Base-by-base conservation (phyloP, 2,888 invertebrate species). In the Acleris laterana region DNA sequence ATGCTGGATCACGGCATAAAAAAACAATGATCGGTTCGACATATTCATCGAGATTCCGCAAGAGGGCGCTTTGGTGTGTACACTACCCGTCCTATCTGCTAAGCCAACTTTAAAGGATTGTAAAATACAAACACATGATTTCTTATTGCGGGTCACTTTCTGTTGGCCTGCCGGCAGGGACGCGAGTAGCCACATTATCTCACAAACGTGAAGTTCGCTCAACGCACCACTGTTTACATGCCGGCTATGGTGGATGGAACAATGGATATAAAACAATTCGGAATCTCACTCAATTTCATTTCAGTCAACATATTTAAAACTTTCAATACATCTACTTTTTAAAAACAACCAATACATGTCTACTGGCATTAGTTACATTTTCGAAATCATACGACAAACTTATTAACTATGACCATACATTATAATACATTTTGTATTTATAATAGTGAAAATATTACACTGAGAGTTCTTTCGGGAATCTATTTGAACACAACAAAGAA, bases 231-330 rank as follows among this genome's bases (percentile, higher is more conserved):
- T 55, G 42, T 55, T 42, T 20, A 49, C 53, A n/a, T 9, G 25
- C 32, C 20, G 48, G n/a, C 22, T 55, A 25, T 65, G 32, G 38
- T 38, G n/a, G 59, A 62, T 49, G 49, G 52, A 58, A 42, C 61
- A 60, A 57, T 28, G 61, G 68, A 53, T 52, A 66, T 55, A 61
- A 69, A 65, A 63, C 46, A 32, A 61, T 60, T 66, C 77, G 77
- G 71, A 63, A 72, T 73, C 77, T 78, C 80, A 80, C 80, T 80
- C 78, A 70, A 73, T 71, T 72, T 72, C 72, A 73, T 63, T 62
- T 61, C 68, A 60, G 59, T 68, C 59, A 61, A 56, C 53, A 56
- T 60, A 56, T 52, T 52, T 62, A 62, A 67, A 58, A 61, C 61
- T 65, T 60, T 51, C 55, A 64, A 60, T 60, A 49, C 53, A 60